Base-by-base conservation (phyloP, 1,140 invertebrate species). In the Radopholus similis region DNA sequence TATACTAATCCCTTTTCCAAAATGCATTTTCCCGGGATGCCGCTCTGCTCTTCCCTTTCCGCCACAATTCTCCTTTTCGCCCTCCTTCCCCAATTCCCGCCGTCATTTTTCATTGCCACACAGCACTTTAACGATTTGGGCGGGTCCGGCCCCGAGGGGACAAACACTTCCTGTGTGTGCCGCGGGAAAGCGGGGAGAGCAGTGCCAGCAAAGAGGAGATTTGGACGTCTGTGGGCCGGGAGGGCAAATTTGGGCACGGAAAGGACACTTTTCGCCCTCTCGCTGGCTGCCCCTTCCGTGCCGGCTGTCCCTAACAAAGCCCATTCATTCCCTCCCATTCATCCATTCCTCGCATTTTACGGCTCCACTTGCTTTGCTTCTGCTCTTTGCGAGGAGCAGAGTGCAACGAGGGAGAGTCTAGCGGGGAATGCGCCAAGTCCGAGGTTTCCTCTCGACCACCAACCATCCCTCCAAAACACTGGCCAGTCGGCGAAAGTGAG, bases 261-360 rank as follows among this genome's bases (percentile, higher is more conserved):
- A 47, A 21, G 30, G 18, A 6, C 47, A 6, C 47, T 23, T 18
- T 28, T 21, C 15, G 6, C 47, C 30, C 47, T 51, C 47, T 13
- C 18, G 21, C 30, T 40, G 11, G 11, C 11, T n/a, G n/a, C n/a
- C 11, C n/a, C 38, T 40, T 1, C 47, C 47, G 47, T 23, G n/a
- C 30, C 47, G 23, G 47, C 30, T 9, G 6, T 21, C 30, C 47
- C 47, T 28, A 18, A 51, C 47, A 51, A 51, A 51, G 47, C 47
- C 47, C 21, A 51, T 51, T 23, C 47, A 51, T 23, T 51, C 21
- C n/a, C 9, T 13, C 18, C 47, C 47, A 51, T 51, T 51, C 47
- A 51, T 51, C 15, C 38, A 51, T 51, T 51, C 47, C 47, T 51
- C 47, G 30, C 47, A 51, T 51, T 47, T 51, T 51, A 51, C 47